Conservation (phyloP, 1,140 invertebrate species). For the Bombus affinis region DNA sequence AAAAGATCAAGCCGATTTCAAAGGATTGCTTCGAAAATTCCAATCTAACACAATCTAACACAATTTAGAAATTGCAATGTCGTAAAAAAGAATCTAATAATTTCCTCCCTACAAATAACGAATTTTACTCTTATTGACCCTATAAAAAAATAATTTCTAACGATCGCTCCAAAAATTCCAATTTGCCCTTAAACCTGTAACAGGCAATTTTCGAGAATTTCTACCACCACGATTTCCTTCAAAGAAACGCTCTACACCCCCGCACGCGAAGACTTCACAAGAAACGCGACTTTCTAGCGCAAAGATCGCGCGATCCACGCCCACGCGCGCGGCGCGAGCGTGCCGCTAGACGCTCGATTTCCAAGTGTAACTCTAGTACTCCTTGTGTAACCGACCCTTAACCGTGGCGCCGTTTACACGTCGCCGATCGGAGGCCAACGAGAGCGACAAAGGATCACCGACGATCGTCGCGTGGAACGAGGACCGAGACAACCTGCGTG, state of each 20-base stretch:
- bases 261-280: conserved; percentile 7
- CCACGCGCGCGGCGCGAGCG: conserved; percentile 14
- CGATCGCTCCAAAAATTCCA: too few species aligned
- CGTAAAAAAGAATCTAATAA: too few species aligned
- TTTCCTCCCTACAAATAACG: too few species aligned
- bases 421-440: conserved; percentile 16
- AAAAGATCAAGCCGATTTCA: background rate
- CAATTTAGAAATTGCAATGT: too few species aligned
- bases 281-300: conserved; percentile 31
- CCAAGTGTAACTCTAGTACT: conserved; percentile 38
- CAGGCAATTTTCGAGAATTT: too few species aligned
- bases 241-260: background rate
- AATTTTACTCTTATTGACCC: too few species aligned
- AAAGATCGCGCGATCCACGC: conserved; percentile 32
- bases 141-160: too few species aligned
- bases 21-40: background rate
- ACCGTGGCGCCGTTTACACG: conserved; percentile 47
- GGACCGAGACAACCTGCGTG: conserved; percentile 61
- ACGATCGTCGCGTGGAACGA: conserved; percentile 8
- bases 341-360: conserved; percentile 22
- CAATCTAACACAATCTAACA: background rate
- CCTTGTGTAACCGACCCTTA: conserved; percentile 54
- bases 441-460: conserved; percentile 7
- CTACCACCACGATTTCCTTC: too few species aligned
- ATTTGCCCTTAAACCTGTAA: too few species aligned